Evolutionary conservation across 2,888 invertebrate genomes (phyloP).

Genomic region (Fissipunctia ypsillon): DNA sequence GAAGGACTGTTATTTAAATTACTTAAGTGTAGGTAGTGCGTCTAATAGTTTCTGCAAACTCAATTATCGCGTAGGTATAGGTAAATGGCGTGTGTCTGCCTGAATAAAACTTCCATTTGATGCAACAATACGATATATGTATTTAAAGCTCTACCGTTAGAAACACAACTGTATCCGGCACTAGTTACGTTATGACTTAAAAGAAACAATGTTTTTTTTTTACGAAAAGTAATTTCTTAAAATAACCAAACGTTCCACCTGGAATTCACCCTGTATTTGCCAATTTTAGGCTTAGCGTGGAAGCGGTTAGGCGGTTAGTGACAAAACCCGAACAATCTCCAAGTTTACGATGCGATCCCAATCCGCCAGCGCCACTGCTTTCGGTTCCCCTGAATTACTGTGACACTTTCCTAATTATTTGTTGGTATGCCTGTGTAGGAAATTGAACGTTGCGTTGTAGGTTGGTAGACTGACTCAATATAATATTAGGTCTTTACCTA

Average conservation of each 20-base stretch:
- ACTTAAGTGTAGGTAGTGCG: not conserved
- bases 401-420: slow-evolving; percentile 58
- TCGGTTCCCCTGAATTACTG: slow-evolving; percentile 49
- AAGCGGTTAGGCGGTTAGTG: slow-evolving; percentile 61
- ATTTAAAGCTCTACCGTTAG: not conserved
- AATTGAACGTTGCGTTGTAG: not conserved
- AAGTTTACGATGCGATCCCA: slow-evolving; percentile 69
- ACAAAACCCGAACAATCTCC: slow-evolving; percentile 67
- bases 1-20: too few relatives aligned
- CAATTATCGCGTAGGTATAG: not conserved
- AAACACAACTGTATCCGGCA: too few relatives aligned
- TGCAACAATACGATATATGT: not conserved
- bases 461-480: not conserved
- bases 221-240: not conserved
- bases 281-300: slow-evolving; percentile 61
- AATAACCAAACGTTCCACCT: not conserved
- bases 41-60: not conserved
- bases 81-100: not conserved
- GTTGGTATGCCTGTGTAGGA: not conserved
- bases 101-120: not conserved
- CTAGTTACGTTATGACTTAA: not conserved
- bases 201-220: not conserved
- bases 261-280: slow-evolving; percentile 45
- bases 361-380: slow-evolving; percentile 43
- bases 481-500: not conserved